A percentile compares a stretch with the other conserved stretches of the same genome.
Conservation (phyloP, 2,113 vertebrate genomes). For the Edolisoma coerulescens region DNA sequence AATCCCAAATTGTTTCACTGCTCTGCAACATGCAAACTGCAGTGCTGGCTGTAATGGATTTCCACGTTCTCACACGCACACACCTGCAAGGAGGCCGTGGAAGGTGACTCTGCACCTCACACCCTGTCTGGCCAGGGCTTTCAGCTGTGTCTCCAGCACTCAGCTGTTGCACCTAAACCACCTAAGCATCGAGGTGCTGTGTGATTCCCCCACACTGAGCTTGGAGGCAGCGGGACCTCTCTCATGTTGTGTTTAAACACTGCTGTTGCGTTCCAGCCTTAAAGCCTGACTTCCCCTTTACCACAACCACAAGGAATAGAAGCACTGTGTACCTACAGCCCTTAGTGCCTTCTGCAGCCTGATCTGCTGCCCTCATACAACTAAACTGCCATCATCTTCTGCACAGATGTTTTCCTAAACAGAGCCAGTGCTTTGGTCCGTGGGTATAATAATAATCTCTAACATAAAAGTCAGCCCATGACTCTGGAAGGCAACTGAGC, state of each 20-base stretch:
- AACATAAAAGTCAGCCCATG: neutral
- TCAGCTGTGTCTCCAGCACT: fast-evolving
- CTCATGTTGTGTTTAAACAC: neutral
- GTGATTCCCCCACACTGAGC: neutral
- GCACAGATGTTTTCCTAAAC: neutral
- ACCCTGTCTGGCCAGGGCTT: neutral
- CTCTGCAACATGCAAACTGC: neutral
- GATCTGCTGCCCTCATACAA: neutral
- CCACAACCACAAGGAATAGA: neutral
- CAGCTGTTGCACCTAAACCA: neutral
- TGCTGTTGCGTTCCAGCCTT: neutral
- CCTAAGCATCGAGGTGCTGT: neutral
- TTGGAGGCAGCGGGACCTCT: fast-evolving
- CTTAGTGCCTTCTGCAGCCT: neutral
- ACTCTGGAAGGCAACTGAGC: neutral
- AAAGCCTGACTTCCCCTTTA: neutral
- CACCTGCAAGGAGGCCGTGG: neutral
- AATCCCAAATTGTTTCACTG: constrained; percentile 1
- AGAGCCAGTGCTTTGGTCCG: neutral
- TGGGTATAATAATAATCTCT: neutral
- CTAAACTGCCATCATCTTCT: neutral
- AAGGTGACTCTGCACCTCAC: neutral
- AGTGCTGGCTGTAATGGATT: neutral
- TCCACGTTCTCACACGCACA: neutral
- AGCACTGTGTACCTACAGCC: neutral